Percentiles rank a stretch among this genome's conserved stretches.
Evolutionary conservation across 2,888 invertebrate species (phyloP).

Genomic region (Lasioglossum villosulum): DNA sequence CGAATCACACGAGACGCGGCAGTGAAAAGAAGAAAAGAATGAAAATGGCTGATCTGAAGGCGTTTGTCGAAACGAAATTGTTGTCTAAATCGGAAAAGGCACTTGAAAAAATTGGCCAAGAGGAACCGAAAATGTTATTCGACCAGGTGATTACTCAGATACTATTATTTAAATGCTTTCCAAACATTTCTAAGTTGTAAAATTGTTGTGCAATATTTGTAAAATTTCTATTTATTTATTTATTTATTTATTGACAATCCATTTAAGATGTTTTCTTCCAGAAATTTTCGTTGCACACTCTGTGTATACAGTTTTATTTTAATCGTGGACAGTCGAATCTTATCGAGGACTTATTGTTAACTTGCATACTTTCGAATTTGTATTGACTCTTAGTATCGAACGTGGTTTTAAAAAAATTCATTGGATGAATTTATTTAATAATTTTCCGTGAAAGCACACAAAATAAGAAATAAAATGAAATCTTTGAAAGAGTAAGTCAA

Average conservation of each 20-base stretch:
- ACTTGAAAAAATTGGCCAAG: conserved; percentile 94
- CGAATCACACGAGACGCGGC: conserved; percentile 87
- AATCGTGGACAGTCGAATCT: neutral
- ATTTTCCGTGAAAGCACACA: neutral
- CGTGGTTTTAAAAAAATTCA: neutral
- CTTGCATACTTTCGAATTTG: neutral
- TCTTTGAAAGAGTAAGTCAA: neutral
- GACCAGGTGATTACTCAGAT: conserved; percentile 84
- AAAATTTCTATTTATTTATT: neutral
- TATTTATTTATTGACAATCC: neutral
- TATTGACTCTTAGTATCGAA: neutral
- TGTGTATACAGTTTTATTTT: neutral
- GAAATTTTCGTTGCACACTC: neutral
- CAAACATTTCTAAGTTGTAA: neutral
- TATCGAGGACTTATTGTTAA: neutral
- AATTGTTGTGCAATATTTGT: neutral
- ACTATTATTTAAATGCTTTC: neutral
- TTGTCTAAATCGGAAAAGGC: conserved; percentile 96
- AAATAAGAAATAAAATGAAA: neutral
- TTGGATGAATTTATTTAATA: neutral
- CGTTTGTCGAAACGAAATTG: conserved; percentile 96
- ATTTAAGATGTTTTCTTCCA: neutral
- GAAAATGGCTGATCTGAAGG: conserved; percentile 96
- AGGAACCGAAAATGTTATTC: conserved; percentile 87
- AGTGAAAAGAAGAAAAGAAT: conserved; percentile 95